Percentiles rank a stretch among this genome's conserved stretches.
These are phyloP conservation scores for Microdon myrmicae DNA, from an alignment of 2,888 invertebrate genomes.

Conservation along the genomic window DNA sequence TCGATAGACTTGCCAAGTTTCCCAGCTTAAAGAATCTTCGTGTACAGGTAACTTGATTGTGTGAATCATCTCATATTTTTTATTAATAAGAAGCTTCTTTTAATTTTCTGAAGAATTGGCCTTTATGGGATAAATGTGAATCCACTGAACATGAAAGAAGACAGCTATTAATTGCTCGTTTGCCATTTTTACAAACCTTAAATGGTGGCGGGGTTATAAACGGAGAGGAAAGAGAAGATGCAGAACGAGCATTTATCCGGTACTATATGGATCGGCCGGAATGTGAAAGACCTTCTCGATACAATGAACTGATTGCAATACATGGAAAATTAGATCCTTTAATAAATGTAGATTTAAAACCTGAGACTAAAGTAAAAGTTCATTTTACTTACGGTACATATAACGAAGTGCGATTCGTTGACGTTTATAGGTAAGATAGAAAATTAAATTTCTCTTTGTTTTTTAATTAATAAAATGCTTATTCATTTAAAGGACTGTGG, in stretches of 20 bases:
- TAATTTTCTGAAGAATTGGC: slow-evolving; percentile 70
- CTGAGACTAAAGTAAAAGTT: slow-evolving; percentile 87
- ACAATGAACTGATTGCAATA: slow-evolving; percentile 81
- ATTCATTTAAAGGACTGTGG: slow-evolving; percentile 74
- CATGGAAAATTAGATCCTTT: slow-evolving; percentile 92
- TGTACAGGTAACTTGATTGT: slow-evolving; percentile 72
- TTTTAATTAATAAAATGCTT: not conserved
- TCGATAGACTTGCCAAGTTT: slow-evolving; percentile 86
- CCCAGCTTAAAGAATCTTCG: slow-evolving; percentile 85
- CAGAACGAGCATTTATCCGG: slow-evolving; percentile 92
- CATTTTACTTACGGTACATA: slow-evolving; percentile 82
- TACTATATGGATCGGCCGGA: slow-evolving; percentile 90
- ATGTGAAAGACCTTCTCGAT: slow-evolving; percentile 79
- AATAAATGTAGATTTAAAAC: slow-evolving; percentile 86
- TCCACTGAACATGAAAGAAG: slow-evolving; percentile 90
- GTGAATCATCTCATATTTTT: not conserved
- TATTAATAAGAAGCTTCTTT: slow-evolving; percentile 5
- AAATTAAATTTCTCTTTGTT: not conserved
- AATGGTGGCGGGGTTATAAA: slow-evolving; percentile 91
- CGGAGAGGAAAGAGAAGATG: slow-evolving; percentile 87
- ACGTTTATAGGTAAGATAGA: slow-evolving; percentile 73
- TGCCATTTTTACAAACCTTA: slow-evolving; percentile 85
- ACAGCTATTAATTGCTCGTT: slow-evolving; percentile 85
- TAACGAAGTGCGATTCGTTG: slow-evolving; percentile 79
- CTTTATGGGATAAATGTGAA: slow-evolving; percentile 80